Conservation (phyloP, 92 coral and sea anemone genomes). For the Plumapathes pennacea region DNA sequence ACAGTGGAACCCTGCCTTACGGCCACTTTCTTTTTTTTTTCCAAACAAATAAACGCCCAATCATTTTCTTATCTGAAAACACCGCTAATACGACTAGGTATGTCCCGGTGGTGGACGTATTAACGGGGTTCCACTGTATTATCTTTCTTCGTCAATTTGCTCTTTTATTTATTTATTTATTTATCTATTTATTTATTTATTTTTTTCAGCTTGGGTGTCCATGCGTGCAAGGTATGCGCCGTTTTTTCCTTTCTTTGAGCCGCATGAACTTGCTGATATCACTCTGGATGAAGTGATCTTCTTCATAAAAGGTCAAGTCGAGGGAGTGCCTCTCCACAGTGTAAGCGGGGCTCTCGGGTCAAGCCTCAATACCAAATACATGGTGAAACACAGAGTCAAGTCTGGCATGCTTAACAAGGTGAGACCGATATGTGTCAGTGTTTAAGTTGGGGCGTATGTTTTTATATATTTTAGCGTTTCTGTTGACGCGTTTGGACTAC, state of each 20-base stretch:
- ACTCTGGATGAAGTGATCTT: slow-evolving; percentile 88
- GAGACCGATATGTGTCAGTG: background rate
- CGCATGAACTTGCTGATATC: slow-evolving; percentile 82
- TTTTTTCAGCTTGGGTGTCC: slow-evolving; percentile 45
- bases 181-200: no score
- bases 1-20: no score
- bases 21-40: no score
- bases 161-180: no score
- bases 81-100: no score
- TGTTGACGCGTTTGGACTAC: no score
- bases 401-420: slow-evolving; percentile 84
- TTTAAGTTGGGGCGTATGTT: background rate
- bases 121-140: no score
- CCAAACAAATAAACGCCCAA: no score
- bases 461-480: no score
- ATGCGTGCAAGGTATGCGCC: slow-evolving; percentile 83
- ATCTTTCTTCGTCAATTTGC: no score
- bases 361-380: slow-evolving; percentile 75
- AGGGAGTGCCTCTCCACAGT: slow-evolving; percentile 91
- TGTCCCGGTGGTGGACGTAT: no score
- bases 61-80: no score
- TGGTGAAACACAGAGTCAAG: slow-evolving; percentile 80
- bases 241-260: slow-evolving; percentile 76
- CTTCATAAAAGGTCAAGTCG: slow-evolving; percentile 83
- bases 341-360: slow-evolving; percentile 96